phyloP scores from a whole-genome alignment of 2,888 invertebrate genomes.

The Liodrosophila aerea region DNA sequence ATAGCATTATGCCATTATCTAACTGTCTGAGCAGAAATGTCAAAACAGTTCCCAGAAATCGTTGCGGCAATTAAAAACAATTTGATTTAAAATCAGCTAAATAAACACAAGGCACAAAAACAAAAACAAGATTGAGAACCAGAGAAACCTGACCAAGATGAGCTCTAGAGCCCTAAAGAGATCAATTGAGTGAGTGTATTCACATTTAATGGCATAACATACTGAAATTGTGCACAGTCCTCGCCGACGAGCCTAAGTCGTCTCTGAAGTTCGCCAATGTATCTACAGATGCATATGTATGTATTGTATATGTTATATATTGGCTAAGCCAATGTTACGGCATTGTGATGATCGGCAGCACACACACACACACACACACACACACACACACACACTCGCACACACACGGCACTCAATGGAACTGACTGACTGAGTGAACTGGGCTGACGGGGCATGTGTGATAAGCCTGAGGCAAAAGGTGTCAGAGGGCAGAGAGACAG shows the following conservation, averaged over 20 bases:
- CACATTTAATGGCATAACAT: conserved; percentile 70
- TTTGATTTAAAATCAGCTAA: conserved; percentile 72
- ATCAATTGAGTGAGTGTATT: conserved; percentile 42
- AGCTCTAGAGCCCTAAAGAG: conserved; percentile 15
- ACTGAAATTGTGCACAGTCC: conserved; percentile 68
- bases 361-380: too few species aligned
- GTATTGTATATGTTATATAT: background rate
- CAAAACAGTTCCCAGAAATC: conserved; percentile 64
- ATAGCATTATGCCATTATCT: too few species aligned
- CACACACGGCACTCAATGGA: conserved; percentile 18
- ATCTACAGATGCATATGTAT: background rate
- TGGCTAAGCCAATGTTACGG: conserved; percentile 73
- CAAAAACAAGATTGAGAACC: background rate
- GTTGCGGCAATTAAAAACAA: conserved; percentile 67
- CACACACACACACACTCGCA: too few species aligned
- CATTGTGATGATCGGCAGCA: conserved; percentile 58
- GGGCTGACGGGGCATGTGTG: conserved; percentile 36
- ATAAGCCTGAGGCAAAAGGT: conserved; percentile 64
- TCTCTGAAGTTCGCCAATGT: conserved; percentile 2
- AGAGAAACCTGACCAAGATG: background rate
- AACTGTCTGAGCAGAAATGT: conserved; percentile 33
- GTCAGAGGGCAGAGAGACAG: conserved; percentile 18
- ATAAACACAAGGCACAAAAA: conserved; percentile 49
- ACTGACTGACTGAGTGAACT: conserved; percentile 4
- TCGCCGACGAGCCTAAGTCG: conserved; percentile 25